Percentiles rank a stretch among this genome's conserved stretches.
Evolutionary conservation across 2,888 invertebrate species (phyloP).

Genomic region (Phalangium opilio): DNA sequence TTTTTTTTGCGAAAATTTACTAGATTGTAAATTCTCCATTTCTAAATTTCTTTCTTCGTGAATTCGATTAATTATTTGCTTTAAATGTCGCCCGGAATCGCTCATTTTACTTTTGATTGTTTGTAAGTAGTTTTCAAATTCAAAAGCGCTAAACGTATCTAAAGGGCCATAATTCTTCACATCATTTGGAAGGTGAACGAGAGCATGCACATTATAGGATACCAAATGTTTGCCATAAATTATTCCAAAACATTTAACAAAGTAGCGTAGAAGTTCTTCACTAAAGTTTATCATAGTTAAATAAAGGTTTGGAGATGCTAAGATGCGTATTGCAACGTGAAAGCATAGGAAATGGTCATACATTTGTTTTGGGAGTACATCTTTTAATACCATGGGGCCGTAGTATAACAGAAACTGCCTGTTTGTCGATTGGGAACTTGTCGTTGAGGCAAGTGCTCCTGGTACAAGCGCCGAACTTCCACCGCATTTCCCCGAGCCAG

Average conservation of each 20-base stretch:
- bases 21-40: too few species aligned
- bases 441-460: too few species aligned
- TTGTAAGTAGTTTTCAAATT: conserved; percentile 22
- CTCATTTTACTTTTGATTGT: conserved; percentile 14
- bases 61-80: neutral
- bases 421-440: too few species aligned
- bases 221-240: conserved; percentile 20
- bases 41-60: neutral
- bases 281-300: conserved; percentile 17
- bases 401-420: conserved; percentile 23
- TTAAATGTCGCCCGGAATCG: neutral
- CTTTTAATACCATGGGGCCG: conserved; percentile 22
- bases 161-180: conserved; percentile 16
- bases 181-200: conserved; percentile 22
- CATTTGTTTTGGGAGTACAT: conserved; percentile 10
- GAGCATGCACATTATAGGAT: conserved; percentile 23
- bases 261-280: conserved; percentile 16
- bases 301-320: conserved; percentile 3
- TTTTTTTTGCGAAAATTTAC: too few species aligned
- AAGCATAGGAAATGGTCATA: conserved; percentile 21
- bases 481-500: too few species aligned
- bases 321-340: conserved; percentile 18
- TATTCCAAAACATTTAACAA: conserved; percentile 16
- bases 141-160: conserved; percentile 20
- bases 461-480: too few species aligned